Base-by-base conservation (phyloP, 2,888 invertebrate species). In the Leuctra nigra region DNA sequence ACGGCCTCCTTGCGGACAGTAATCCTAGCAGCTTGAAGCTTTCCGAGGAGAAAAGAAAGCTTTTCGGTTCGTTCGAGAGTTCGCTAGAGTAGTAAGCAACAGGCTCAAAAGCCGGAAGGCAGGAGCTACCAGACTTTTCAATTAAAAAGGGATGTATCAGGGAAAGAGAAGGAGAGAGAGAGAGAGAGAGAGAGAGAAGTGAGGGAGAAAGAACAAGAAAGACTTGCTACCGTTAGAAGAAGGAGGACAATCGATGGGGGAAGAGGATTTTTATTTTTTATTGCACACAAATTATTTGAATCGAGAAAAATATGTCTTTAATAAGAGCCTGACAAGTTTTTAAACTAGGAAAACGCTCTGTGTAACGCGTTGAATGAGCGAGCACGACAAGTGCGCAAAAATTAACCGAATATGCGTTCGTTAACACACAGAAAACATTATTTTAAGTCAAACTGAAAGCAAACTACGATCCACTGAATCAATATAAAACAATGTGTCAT, bases 101-200 rank as follows among this genome's bases (percentile, higher is more conserved):
- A 44, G 52, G 56, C 56, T 56, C 54, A 47, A 52, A 55, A 59
- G 58, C 56, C 57, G 60, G 48, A 54, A 60, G 58, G 55, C 56
- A 57, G 47, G 46, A 38, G 36, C 52, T 59, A 55, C 57, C 55
- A 59, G 59, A 52, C 59, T 57, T 59, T 59, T 57, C 59, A 59
- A 59, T 57, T 59, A 57, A 57, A 50, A 54, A 48, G 47, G 56
- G 56, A 52, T 44, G 46, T 46, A 54, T 46, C 50, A 52, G 58
- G 23, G 39, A 24, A 9, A 33, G 53, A 41, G 25, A 18, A 35
- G 24, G 13, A 33, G 47, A 41, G 25, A 18, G 24, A 23, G 53
- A 50, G 29, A 9, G 38, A 29, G 29, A 41, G 38, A 29, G 29
- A 29, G 38, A 20, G 29, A 22, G 41, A 23, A 11, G 53, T 2